phyloP scores from a whole-genome alignment of 2,113 vertebrate species.

The Gyps fulvus region DNA sequence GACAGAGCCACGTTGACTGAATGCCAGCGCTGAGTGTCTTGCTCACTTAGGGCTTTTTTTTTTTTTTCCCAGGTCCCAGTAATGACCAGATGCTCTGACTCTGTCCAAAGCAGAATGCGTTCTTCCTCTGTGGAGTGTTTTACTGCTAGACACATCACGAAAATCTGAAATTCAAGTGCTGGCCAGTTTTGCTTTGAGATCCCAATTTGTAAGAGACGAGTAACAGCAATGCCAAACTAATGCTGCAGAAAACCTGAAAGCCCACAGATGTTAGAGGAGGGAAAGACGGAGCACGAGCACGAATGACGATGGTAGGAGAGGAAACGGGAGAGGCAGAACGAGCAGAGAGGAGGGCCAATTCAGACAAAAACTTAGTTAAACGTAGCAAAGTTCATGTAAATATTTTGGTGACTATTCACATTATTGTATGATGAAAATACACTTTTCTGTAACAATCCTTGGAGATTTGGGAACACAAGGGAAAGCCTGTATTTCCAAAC shows the following conservation, averaged over 20 bases:
- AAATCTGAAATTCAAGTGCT: not conserved
- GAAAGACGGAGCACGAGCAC: accelerated
- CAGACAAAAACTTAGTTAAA: not conserved
- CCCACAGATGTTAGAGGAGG: not conserved
- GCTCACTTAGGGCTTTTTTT: not conserved
- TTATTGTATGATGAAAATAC: not conserved
- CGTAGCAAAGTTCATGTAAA: not conserved
- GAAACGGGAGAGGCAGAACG: not conserved
- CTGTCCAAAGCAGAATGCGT: not conserved
- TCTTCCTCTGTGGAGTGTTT: not conserved
- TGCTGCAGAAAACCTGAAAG: not conserved
- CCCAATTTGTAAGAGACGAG: not conserved
- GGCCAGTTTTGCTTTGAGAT: not conserved
- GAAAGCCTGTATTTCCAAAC: not conserved
- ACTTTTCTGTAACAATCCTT: not conserved
- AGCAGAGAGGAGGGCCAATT: not conserved
- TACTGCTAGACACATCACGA: not conserved
- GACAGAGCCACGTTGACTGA: not conserved
- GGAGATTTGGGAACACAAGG: not conserved
- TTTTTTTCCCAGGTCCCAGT: not conserved
- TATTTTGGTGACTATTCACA: not conserved
- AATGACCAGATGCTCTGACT: not conserved
- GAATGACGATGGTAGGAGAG: accelerated
- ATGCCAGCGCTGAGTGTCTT: not conserved
- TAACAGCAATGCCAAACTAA: not conserved